Percentiles rank a stretch among this genome's conserved stretches.
These are phyloP conservation scores for Temnothorax curvispinosus DNA, from an alignment of 1,140 invertebrate species.

Conservation along the genomic window DNA sequence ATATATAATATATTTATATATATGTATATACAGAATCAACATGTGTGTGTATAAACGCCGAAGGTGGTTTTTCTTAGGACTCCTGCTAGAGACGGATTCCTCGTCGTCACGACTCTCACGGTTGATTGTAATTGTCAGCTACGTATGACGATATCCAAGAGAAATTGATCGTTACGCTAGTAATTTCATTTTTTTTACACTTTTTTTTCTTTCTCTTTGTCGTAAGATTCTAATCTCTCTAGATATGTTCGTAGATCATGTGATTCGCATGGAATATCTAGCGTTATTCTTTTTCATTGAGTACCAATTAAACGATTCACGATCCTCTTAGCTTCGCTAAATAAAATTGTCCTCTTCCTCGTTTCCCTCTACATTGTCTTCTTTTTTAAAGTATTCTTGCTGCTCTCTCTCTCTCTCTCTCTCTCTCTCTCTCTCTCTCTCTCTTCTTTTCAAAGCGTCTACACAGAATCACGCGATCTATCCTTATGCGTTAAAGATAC, in stretches of 20 bases:
- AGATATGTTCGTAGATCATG: conserved; percentile 61
- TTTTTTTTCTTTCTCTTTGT: conserved; percentile 15
- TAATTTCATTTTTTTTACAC: conserved; percentile 10
- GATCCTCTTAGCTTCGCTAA: conserved; percentile 33
- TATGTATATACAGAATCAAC: conserved; percentile 56
- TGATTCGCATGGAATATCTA: conserved; percentile 38
- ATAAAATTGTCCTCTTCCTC: conserved; percentile 24
- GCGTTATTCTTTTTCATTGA: conserved; percentile 3
- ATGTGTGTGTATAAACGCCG: conserved; percentile 72
- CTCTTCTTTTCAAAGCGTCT: conserved; percentile 47
- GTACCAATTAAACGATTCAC: conserved; percentile 33
- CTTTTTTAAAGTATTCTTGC: conserved; percentile 23
- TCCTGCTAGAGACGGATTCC: conserved; percentile 57
- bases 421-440: conserved; percentile 19
- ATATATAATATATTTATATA: conserved; percentile 65
- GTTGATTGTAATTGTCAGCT: conserved; percentile 48
- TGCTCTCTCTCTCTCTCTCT: conserved; percentile 5
- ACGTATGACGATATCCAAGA: conserved; percentile 35
- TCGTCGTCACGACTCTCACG: conserved; percentile 32
- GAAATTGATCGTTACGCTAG: conserved; percentile 33
- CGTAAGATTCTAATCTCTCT: conserved; percentile 53
- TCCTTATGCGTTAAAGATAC: conserved; percentile 54
- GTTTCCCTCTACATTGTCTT: conserved; percentile 1
- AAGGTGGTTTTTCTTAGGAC: conserved; percentile 64
- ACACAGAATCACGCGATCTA: conserved; percentile 62